Percentiles rank a stretch among this genome's conserved stretches.
Evolutionary conservation across 2,888 invertebrate species (phyloP).

Genomic region (Drosophila maculinotata): DNA sequence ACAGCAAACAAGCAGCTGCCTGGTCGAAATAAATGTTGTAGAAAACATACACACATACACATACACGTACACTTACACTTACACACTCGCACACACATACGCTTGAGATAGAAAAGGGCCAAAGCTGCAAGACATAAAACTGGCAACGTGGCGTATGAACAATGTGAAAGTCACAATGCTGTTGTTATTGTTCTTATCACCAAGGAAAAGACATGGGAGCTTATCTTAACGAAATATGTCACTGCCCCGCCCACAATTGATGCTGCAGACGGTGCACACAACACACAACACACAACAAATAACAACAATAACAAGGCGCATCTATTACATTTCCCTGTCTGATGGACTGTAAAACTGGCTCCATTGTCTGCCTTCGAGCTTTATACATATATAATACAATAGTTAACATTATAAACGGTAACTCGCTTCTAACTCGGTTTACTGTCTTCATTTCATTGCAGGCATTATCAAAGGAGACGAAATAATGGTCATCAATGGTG

Average conservation of each 20-base stretch:
- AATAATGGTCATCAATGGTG: slow-evolving; percentile 99
- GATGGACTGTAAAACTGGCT: slow-evolving; percentile 16
- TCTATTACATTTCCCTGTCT: slow-evolving; percentile 38
- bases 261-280: slow-evolving; percentile 15
- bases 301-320: slow-evolving; percentile 32
- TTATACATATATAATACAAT: slow-evolving; percentile 18
- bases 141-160: slow-evolving; percentile 73
- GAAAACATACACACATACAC: slow-evolving; percentile 34
- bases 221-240: slow-evolving; percentile 72
- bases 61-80: slow-evolving; percentile 24
- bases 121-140: slow-evolving; percentile 44
- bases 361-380: slow-evolving; percentile 32
- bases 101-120: slow-evolving; percentile 51
- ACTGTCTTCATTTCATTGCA: slow-evolving; percentile 85
- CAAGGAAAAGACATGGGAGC: slow-evolving; percentile 61
- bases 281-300: slow-evolving; percentile 1
- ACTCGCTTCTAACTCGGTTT: slow-evolving; percentile 11
- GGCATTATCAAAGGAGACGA: slow-evolving; percentile 99
- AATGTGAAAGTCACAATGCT: slow-evolving; percentile 69
- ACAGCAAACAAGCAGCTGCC: slow-evolving; percentile 51
- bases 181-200: slow-evolving; percentile 61
- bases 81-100: slow-evolving; percentile 11
- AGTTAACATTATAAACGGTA: slow-evolving; percentile 18
- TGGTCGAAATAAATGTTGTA: slow-evolving; percentile 61
- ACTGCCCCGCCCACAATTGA: slow-evolving; percentile 37